Base-by-base conservation (phyloP, 2,797 vertebrate species). In the Darevskia nairensis region DNA sequence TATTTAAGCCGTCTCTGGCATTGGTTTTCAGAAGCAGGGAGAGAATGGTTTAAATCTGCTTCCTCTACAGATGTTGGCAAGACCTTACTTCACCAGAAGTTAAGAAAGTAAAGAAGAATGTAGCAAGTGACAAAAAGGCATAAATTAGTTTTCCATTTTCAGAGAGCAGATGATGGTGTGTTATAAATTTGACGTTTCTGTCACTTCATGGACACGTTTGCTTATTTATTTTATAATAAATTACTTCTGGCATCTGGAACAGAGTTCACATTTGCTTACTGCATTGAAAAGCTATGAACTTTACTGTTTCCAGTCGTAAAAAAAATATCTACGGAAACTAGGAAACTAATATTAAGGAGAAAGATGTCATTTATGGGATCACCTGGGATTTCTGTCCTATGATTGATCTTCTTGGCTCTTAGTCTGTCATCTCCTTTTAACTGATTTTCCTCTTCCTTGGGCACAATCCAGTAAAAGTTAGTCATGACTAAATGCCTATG, bases 231-330 rank as follows among this genome's bases (percentile, higher is more conserved):
- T 94, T 82, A 83, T 79, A 87, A 71, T 41, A 93, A 92, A 86
- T 91, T 91, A 89, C 88, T 94, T 94, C 91, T 84, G 85, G 44
- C 87, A 90, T 93, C 91, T 92, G 89, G 88, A 95, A 95, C 91
- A 39, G 93, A 90, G 80, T 81, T 89, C n/a, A 44, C 69, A 94
- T 95, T 91, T 85, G 88, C 86, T 94, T 87, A 89, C 79, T 93
- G 89, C 76, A 35, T 89, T 88, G 77, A 90, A 77, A 90, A 94
- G 93, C 87, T 35, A 84, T 80, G n/a, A 29, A 85, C 75, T 44
- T 81, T 87, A 85, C 66, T 72, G 74, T 90, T 94, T 94, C 84
- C 76, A 94, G 79, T 55, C 89, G 93, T 92, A 92, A 96, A 92
- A 96, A 94, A 94, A 86, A 39, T 50, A 61, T 84, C 59, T 87